Evolutionary conservation across 2,888 invertebrate species (phyloP), one percentile per base, ranked within the genome.

Genomic region (Ditylenchus weischeri): DNA sequence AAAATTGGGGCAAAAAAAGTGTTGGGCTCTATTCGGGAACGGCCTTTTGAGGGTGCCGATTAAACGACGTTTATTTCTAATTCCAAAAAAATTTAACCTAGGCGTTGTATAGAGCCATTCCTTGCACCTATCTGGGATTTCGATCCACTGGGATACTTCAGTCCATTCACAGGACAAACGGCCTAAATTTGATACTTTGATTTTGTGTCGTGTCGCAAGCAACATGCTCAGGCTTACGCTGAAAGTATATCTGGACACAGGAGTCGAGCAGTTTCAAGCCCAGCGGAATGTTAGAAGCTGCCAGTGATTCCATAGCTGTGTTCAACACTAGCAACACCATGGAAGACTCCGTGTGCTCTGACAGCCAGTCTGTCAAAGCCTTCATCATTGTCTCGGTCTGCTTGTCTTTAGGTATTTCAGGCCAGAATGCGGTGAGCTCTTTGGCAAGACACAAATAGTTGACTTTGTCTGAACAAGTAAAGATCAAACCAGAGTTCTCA

Each of bases 371-470:
- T 3, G 43, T 51, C 15, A 76, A 51, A 0, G 63, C 62, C n/a
- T 76, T 62, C 50, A 64, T 48, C 13, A 71, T 43, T 3, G 57
- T 60, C 5, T 60, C 57, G 6, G 50, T 36, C 29, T 64, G 38
- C 29, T 67, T 73, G 5, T 73, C 69, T 35, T 76, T 75, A 10
- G 73, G 48, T 47, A 78, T 75, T 29, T 74, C 66, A 35, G 75
- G 69, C 79, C 79, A 79, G 36, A 79, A 60, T n/a, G 70, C 59
- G 18, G 76, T 78, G 58, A 81, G 62, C 60, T 81, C 80, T 36
- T 72, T 57, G 6, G 75, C 72, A 10, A 81, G 74, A 13, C 69
- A 57, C 18, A 64, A 19, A 43, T 69, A 69, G 19, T 71, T 57
- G 5, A 43, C 11, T n/a, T 69, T 69, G 29, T 70, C 62, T 50